Evolutionary conservation across 1,140 invertebrate genomes (phyloP).

Genomic region (Cydia amplana): DNA sequence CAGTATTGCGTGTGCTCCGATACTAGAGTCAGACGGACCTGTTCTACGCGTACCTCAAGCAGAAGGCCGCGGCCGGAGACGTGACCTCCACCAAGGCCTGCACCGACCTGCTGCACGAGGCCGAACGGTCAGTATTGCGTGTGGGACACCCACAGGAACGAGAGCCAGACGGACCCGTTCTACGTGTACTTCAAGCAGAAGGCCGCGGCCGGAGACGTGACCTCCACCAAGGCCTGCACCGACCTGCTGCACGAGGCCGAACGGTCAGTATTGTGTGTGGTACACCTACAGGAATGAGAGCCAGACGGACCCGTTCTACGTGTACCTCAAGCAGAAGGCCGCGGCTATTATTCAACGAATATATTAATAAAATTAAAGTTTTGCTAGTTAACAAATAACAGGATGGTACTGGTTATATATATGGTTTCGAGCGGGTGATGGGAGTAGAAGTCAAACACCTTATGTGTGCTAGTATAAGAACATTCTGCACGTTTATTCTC

Average conservation of each 20-base stretch:
- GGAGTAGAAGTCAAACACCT: no score
- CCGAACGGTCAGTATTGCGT: constrained; percentile 88
- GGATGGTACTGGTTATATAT: no score
- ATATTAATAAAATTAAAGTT: no score
- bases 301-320: constrained; percentile 98
- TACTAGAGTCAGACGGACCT: no score
- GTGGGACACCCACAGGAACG: no score
- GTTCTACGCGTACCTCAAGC: constrained; percentile 93
- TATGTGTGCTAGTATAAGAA: no score
- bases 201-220: constrained; percentile 83
- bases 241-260: constrained; percentile 97
- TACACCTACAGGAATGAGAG: no score
- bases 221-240: constrained; percentile 84
- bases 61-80: constrained; percentile 83
- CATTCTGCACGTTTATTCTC: no score
- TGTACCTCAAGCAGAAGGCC: constrained; percentile 88
- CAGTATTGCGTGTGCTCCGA: no score
- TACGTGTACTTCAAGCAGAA: constrained; percentile 92
- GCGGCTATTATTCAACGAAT: no score
- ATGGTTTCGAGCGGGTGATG: no score
- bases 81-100: constrained; percentile 82
- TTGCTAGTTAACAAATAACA: no score
- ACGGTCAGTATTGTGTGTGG: constrained; percentile 58
- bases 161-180: constrained; percentile 97
- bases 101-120: constrained; percentile 95